Base-by-base conservation (phyloP, 2,888 invertebrate species). In the Platypus cylindrus region DNA sequence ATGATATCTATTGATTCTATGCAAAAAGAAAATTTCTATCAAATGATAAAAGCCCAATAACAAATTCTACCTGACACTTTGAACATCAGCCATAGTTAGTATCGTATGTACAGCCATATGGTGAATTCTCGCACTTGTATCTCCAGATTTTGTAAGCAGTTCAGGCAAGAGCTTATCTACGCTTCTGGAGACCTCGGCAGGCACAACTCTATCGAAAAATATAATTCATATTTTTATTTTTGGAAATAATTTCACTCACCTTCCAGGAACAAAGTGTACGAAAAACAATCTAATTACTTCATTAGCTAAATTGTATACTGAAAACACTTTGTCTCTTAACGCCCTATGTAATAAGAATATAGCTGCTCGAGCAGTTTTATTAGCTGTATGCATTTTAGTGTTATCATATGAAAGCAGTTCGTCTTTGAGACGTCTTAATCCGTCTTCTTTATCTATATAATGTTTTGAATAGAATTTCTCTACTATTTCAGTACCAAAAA, bases 391-490 rank as follows among this genome's bases (percentile, higher is more conserved):
- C 50, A 60, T 55, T 43, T 54, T 51, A 5, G 53, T 52, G 35
- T 56, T 59, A 46, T 66, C 63, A 43, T 68, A 68, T 3, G 60
- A 56, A 30, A 64, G 53, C 25, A 75, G 50, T 41, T 69, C 68
- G 36, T 69, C 68, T 48, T 71, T 70, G 26, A 89, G 61, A 12
- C 75, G 70, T 41, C 76, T 70, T n/a, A 90, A 59, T 0, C 87
- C 87, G 52, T 87, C 86, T 55, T 89, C 89, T 53, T 89, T 85
- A 57, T 89, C 87, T 28, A 85, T 72, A 60, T 82, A 90, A 58
- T 84, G 86, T 51, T 89, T 86, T 3, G 87, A 86, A 60, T 84
- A 89, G 59, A 87, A 85, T 54, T 84, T 83, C 59, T 90, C 89
- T 2, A 90, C 93, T 65, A 93, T 61, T 32, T 84, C 80, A 60